A percentile compares a stretch with the other conserved stretches of the same genome.
phyloP scores from a whole-genome alignment of 2,888 invertebrate species.

The Gasteruption jaculator region DNA sequence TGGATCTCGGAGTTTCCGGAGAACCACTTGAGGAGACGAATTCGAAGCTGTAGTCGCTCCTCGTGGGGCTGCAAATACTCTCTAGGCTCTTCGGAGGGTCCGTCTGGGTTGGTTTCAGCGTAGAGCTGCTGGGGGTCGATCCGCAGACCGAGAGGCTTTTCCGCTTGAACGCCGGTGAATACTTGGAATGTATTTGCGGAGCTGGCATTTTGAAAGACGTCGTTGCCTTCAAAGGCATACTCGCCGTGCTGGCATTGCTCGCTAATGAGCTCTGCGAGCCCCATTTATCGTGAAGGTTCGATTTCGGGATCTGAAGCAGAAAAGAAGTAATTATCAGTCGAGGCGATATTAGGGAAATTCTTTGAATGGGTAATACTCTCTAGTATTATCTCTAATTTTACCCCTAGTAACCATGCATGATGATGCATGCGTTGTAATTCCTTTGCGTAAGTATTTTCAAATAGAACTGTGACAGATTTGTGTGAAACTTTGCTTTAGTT shows the following conservation, averaged over 20 bases:
- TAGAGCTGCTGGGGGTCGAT: conserved; percentile 19
- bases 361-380: too few species aligned
- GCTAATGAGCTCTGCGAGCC: conserved; percentile 44
- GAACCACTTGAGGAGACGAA: conserved; percentile 46
- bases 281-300: conserved; percentile 45
- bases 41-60: conserved; percentile 60
- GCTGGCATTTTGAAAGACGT: conserved; percentile 45
- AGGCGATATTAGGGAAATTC: too few species aligned
- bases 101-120: conserved; percentile 21
- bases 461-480: too few species aligned
- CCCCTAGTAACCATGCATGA: too few species aligned
- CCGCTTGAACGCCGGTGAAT: conserved; percentile 77
- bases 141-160: conserved; percentile 67
- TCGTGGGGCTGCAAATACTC: conserved; percentile 58
- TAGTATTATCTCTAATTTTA: too few species aligned
- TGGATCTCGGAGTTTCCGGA: conserved; percentile 33
- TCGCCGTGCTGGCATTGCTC: conserved; percentile 41
- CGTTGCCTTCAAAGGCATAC: conserved; percentile 34
- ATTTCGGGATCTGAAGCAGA: conserved; percentile 34
- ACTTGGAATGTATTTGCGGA: conserved; percentile 64
- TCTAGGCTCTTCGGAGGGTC: conserved; percentile 58
- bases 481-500: too few species aligned
- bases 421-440: too few species aligned
- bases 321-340: neutral
- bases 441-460: too few species aligned